Conservation (phyloP, 2,797 vertebrate species). For the Tolypeutes matacus region DNA sequence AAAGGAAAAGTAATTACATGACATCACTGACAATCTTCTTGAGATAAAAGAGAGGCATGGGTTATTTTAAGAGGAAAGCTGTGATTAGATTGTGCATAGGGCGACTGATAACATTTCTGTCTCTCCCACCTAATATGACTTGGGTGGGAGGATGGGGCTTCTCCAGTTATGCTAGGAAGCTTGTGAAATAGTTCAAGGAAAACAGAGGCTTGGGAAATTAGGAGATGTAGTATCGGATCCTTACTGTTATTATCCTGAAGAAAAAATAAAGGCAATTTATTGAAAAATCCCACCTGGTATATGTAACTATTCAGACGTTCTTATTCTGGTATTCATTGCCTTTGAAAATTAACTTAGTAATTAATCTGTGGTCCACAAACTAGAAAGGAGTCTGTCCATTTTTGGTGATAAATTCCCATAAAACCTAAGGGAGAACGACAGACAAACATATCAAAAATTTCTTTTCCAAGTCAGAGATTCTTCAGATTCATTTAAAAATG, state of each 20-base stretch:
- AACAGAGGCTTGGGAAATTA: neutral
- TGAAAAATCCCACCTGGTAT: neutral
- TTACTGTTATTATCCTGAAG: neutral
- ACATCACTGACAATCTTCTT: slow-evolving; percentile 35
- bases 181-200: neutral
- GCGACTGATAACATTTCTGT: neutral
- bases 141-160: neutral
- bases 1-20: slow-evolving; percentile 47
- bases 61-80: slow-evolving; percentile 49
- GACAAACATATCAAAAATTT: neutral
- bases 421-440: neutral
- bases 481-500: neutral
- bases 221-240: neutral
- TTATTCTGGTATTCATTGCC: neutral
- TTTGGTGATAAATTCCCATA: neutral
- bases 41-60: slow-evolving; percentile 37
- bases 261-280: neutral
- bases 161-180: neutral
- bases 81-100: neutral
- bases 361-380: neutral
- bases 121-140: neutral
- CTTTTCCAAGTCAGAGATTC: neutral
- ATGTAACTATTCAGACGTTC: neutral
- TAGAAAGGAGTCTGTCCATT: neutral
- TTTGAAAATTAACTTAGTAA: neutral